These are phyloP conservation scores for Portunus trituberculatus DNA, from an alignment of 1,140 invertebrate genomes.

Conservation along the genomic window DNA sequence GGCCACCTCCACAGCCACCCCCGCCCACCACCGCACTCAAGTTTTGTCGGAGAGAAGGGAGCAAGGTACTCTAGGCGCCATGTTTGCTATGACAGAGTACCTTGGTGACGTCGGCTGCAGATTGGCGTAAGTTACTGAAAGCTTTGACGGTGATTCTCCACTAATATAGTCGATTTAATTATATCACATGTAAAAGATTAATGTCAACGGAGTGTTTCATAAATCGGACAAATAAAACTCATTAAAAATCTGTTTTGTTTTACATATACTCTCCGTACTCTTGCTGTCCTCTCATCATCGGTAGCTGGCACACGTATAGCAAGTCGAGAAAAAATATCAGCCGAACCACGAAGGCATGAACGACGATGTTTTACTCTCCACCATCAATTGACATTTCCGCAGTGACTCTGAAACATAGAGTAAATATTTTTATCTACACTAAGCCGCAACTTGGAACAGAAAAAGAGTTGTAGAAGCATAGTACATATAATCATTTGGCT, in stretches of 20 bases:
- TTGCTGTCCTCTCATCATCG: neutral
- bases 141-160: neutral
- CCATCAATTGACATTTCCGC: neutral
- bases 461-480: neutral
- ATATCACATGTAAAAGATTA: neutral
- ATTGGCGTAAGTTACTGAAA: conserved; percentile 46
- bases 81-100: conserved; percentile 70
- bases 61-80: neutral
- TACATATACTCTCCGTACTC: neutral
- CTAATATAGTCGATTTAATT: too few species aligned
- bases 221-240: neutral
- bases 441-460: neutral
- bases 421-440: neutral
- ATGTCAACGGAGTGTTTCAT: neutral
- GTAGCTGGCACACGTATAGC: neutral
- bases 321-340: too few species aligned
- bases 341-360: too few species aligned
- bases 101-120: conserved; percentile 65
- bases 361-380: too few species aligned
- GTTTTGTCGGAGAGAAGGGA: neutral
- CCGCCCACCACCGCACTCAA: neutral
- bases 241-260: neutral
- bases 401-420: neutral
- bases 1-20: neutral
- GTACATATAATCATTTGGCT: neutral